phyloP scores from a whole-genome alignment of 92 coral and sea anemone species.

The Parazoanthus atlanticus region DNA sequence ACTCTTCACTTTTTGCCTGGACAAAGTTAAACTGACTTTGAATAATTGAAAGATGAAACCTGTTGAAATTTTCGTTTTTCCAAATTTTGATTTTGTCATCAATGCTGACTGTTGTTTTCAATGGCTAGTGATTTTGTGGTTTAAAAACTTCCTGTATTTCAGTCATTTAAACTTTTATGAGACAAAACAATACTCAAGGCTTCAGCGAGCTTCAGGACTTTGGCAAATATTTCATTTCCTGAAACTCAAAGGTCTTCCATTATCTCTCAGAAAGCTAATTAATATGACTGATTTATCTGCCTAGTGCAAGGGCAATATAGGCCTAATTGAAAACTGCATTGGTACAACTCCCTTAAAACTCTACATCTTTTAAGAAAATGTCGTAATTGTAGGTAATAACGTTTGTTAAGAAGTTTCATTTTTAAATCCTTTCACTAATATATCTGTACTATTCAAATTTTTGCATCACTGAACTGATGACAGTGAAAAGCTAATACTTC shows the following conservation, averaged over 20 bases:
- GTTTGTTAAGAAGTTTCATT: too few species aligned
- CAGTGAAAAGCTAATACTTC: background rate
- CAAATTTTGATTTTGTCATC: background rate
- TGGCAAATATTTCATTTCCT: constrained; percentile 30
- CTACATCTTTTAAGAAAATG: too few species aligned
- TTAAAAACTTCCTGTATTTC: background rate
- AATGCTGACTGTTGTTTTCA: background rate
- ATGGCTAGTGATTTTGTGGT: background rate
- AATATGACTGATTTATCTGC: constrained; percentile 6
- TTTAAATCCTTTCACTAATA: background rate
- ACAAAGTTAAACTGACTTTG: too few species aligned
- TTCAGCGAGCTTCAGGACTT: constrained; percentile 5
- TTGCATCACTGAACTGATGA: background rate
- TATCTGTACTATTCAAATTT: background rate
- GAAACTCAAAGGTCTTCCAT: background rate
- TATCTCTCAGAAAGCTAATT: background rate
- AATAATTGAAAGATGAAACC: too few species aligned
- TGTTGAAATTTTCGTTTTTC: background rate
- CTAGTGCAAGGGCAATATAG: background rate
- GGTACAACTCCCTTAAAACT: background rate
- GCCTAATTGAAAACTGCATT: background rate
- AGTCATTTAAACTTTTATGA: background rate
- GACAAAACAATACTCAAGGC: background rate
- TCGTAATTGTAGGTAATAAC: too few species aligned
- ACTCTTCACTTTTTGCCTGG: too few species aligned